Percentiles rank a stretch among this genome's conserved stretches.
Evolutionary conservation across 1,140 invertebrate genomes (phyloP).

Genomic region (Sweltsa coloradensis): DNA sequence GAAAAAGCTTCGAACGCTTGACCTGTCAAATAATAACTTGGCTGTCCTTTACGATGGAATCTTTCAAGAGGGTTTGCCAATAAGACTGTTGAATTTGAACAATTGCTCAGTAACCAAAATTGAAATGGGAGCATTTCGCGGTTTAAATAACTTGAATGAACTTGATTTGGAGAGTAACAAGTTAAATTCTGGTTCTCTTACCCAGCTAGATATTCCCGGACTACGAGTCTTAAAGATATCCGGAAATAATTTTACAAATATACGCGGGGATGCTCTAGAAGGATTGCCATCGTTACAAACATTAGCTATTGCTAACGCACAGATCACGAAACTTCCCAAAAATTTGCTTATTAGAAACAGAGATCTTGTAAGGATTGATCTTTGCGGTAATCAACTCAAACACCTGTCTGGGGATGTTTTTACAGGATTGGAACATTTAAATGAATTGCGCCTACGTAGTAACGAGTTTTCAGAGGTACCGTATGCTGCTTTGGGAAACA

Average conservation of each 20-base stretch:
- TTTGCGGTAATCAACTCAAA: conserved; percentile 52
- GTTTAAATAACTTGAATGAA: conserved; percentile 50
- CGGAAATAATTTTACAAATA: conserved; percentile 61
- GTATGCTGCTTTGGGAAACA: conserved; percentile 57
- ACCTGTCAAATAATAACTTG: conserved; percentile 48
- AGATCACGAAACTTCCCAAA: conserved; percentile 49
- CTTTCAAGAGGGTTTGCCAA: conserved; percentile 41
- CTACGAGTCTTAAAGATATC: conserved; percentile 57
- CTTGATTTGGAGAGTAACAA: conserved; percentile 61
- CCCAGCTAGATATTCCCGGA: conserved; percentile 54
- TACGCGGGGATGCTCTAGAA: conserved; percentile 51
- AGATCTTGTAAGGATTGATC: conserved; percentile 55
- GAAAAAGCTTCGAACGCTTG: conserved; percentile 43
- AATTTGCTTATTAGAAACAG: conserved; percentile 59
- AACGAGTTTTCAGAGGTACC: conserved; percentile 64
- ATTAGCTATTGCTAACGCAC: conserved; percentile 52
- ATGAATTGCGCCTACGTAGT: conserved; percentile 56
- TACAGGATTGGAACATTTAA: conserved; percentile 50
- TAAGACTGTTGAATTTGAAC: conserved; percentile 40
- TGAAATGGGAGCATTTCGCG: conserved; percentile 47
- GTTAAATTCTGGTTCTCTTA: conserved; percentile 48
- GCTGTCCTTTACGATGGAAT: conserved; percentile 38
- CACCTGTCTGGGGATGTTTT: conserved; percentile 54
- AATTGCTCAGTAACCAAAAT: conserved; percentile 47
- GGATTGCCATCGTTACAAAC: conserved; percentile 62